These are phyloP conservation scores for Melieria crassipennis DNA, from an alignment of 2,888 invertebrate species.

Conservation along the genomic window DNA sequence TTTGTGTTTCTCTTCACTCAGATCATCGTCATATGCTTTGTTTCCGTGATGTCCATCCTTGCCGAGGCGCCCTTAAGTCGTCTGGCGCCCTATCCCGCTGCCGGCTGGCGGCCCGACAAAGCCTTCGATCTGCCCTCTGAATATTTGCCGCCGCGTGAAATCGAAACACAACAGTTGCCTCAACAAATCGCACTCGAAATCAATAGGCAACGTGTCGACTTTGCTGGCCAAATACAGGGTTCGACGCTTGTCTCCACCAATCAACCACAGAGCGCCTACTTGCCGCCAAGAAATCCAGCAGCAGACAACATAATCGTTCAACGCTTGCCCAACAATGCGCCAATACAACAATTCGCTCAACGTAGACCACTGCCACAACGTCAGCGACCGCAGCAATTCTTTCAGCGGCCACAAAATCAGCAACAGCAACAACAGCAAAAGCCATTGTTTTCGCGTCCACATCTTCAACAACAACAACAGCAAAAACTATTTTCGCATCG, in stretches of 20 bases:
- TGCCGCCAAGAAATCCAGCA: conserved; percentile 47
- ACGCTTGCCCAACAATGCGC: conserved; percentile 32
- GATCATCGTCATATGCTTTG: conserved; percentile 43
- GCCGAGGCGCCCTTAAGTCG: conserved; percentile 49
- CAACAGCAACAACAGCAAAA: conserved; percentile 21
- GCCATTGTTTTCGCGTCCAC: not conserved
- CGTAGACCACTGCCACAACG: conserved; percentile 16
- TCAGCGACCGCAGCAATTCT: conserved; percentile 20
- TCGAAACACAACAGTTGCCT: conserved; percentile 36
- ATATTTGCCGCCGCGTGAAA: conserved; percentile 46
- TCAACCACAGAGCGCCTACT: conserved; percentile 49
- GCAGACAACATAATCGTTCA: conserved; percentile 42
- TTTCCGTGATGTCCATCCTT: conserved; percentile 36
- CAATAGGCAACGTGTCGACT: conserved; percentile 56
- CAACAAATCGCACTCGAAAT: conserved; percentile 49
- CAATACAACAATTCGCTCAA: conserved; percentile 24
- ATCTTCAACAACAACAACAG: conserved; percentile 29
- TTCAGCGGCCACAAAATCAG: conserved; percentile 27
- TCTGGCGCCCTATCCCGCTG: conserved; percentile 60
- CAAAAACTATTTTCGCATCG: conserved; percentile 30
- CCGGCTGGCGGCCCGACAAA: conserved; percentile 64
- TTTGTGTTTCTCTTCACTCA: conserved; percentile 25
- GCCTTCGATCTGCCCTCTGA: conserved; percentile 62
- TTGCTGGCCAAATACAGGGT: conserved; percentile 51
- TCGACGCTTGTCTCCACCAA: conserved; percentile 30